phyloP scores from a whole-genome alignment of 1,140 invertebrate species.

The Pararge aegeria region DNA sequence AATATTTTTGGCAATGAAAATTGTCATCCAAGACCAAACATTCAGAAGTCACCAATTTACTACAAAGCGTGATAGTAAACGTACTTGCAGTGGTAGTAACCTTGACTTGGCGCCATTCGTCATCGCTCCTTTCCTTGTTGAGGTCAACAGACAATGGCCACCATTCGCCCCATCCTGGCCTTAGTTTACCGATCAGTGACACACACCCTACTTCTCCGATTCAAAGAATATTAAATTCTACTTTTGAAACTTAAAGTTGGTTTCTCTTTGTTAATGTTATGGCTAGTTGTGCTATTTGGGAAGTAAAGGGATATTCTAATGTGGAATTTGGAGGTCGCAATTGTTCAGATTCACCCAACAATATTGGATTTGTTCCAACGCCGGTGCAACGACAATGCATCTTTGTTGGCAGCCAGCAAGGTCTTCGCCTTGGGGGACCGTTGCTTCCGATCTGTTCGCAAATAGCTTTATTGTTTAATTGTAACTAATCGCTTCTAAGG shows the following conservation, averaged over 20 bases:
- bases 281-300: conserved; percentile 23
- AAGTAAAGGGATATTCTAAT: conserved; percentile 53
- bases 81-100: conserved; percentile 43
- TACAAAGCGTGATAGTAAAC: conserved; percentile 27
- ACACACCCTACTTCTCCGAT: conserved; percentile 33
- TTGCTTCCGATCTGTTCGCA: conserved; percentile 60
- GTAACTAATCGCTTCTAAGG: conserved; percentile 51
- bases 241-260: conserved; percentile 10
- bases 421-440: conserved; percentile 55
- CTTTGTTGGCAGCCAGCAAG: conserved; percentile 64
- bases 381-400: conserved; percentile 63
- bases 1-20: neutral
- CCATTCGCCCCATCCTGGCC: conserved; percentile 58
- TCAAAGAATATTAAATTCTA: conserved; percentile 14
- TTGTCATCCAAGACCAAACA: conserved; percentile 11
- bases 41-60: conserved; percentile 20
- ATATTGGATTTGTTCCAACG: conserved; percentile 74
- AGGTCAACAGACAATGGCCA: conserved; percentile 62
- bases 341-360: conserved; percentile 54
- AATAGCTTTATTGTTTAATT: conserved; percentile 56
- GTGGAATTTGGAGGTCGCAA: conserved; percentile 71
- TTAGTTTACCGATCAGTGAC: conserved; percentile 30
- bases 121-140: conserved; percentile 62
- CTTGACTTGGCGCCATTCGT: conserved; percentile 58
- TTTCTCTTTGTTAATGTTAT: neutral